Evolutionary conservation across 1,140 invertebrate genomes (phyloP).

Genomic region (Magallana gigas): DNA sequence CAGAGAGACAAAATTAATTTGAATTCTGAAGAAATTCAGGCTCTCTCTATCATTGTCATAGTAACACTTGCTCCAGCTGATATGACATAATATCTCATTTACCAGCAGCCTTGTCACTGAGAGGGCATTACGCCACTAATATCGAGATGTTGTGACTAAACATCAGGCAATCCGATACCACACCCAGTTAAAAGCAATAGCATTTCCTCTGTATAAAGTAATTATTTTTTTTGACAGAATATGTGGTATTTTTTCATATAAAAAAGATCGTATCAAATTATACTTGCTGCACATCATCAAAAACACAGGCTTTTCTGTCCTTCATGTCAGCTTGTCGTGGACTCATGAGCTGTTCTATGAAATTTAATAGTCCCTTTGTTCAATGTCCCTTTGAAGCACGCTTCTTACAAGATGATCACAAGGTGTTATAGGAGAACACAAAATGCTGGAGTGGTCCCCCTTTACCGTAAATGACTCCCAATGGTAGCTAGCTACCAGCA

Average conservation of each 20-base stretch:
- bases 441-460: background rate
- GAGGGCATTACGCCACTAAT: background rate
- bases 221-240: too few relatives aligned
- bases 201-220: too few relatives aligned
- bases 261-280: background rate
- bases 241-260: too few relatives aligned
- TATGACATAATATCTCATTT: slow-evolving; percentile 16
- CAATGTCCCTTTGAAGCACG: background rate
- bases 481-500: background rate
- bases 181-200: background rate
- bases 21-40: too few relatives aligned
- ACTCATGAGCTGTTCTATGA: background rate
- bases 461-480: background rate
- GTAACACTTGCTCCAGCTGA: background rate
- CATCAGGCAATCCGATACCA: background rate
- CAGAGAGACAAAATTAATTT: too few relatives aligned
- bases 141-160: background rate
- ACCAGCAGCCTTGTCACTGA: background rate
- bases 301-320: background rate
- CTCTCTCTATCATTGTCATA: background rate
- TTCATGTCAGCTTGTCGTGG: background rate
- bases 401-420: background rate
- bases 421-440: background rate
- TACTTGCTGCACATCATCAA: slow-evolving; percentile 21
- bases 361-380: slow-evolving; percentile 18